Conservation (phyloP, 2,888 invertebrate genomes). For the Mantis religiosa region DNA sequence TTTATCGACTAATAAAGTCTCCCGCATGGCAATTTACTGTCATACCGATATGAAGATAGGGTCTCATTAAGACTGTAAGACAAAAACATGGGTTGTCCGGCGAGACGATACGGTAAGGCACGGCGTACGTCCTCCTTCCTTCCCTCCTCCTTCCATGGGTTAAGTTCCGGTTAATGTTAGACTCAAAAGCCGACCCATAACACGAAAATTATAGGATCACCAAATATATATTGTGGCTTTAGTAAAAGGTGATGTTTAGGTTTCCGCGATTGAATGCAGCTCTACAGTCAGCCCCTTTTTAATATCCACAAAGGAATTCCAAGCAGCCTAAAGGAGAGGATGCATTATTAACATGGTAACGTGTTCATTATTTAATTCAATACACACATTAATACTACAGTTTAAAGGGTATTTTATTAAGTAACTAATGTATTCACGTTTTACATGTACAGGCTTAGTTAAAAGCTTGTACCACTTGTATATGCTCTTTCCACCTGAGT, state of each 20-base stretch:
- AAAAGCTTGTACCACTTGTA: no score
- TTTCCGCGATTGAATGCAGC: background rate
- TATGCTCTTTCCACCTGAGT: no score
- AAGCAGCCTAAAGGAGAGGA: no score
- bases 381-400: no score
- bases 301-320: no score
- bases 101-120: background rate
- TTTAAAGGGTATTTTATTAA: no score
- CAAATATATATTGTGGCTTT: constrained; percentile 14
- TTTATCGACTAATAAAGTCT: background rate
- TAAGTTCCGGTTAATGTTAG: background rate
- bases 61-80: background rate
- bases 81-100: background rate
- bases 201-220: constrained; percentile 13
- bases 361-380: no score
- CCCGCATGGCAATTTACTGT: background rate
- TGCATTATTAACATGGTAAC: no score
- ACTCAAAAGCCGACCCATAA: background rate
- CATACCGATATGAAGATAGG: background rate
- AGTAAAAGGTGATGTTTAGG: background rate
- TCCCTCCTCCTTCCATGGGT: background rate
- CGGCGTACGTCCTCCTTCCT: background rate
- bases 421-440: no score
- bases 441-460: no score
- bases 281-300: background rate